Base-by-base conservation (phyloP, 2,888 invertebrate genomes). In the Pristionchus arcanus region DNA sequence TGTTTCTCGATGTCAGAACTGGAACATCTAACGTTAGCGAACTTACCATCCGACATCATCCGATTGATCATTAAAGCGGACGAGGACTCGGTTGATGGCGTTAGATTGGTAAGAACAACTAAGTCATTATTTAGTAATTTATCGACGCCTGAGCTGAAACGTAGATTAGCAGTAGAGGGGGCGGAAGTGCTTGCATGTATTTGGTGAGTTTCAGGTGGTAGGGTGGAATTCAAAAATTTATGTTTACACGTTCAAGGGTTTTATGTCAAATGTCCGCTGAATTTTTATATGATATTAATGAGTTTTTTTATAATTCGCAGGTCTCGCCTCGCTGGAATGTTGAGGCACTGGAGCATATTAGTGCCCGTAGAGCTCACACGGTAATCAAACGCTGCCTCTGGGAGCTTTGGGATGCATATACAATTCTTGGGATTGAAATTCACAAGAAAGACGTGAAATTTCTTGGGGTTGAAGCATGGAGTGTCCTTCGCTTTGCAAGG, bases 1-100 rank as follows among this genome's bases (percentile, higher is more conserved):
- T n/a, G n/a, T 66, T n/a, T n/a, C 9, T 21, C 66, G 25, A 66
- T 66, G 25, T 66, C 28, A 25, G n/a, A 21, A 66, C n/a, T 25
- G 25, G 25, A 25, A 9, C 9, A 11, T 5, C 25, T 63, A 4
- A n/a, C 28, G 9, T n/a, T 66, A 11, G 66, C 66, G 4, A 16
- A 28, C n/a, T 66, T 66, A 66, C 66, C 66, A 66, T 66, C 66
- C 66, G 66, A 66, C 28, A 66, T 66, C 66, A n/a, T 66, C 21
- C 66, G 66, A 66, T n/a, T n/a, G 25, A 66, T 66, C n/a, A 25
- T 66, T 1, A 66, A 66, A n/a, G 21, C 21, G 16, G 66, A 28
- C 4, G 66, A 66, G n/a, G 66, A 28, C 5, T 21, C 66, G 11
- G 66, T 25, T 11, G n/a, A 66, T 3, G 25, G 5, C 21, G 28